A percentile compares a stretch with the other conserved stretches of the same genome.
Evolutionary conservation across 2,797 vertebrate genomes (phyloP).

Genomic region (Microcaecilia unicolor): DNA sequence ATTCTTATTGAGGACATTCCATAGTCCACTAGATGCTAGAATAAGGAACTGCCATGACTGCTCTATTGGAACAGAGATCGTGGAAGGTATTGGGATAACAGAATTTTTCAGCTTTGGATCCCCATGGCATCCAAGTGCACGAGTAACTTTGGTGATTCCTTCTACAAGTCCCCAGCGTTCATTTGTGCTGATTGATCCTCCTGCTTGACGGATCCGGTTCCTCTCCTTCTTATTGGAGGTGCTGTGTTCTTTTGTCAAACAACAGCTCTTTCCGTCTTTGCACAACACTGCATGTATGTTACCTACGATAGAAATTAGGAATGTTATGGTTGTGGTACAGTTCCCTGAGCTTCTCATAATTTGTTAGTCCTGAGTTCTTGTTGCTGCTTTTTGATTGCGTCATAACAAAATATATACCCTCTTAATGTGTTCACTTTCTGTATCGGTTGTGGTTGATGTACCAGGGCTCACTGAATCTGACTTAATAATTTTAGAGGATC

Average conservation of each 20-base stretch:
- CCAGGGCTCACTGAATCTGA: too few species aligned
- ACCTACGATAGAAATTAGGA: conserved; percentile 24
- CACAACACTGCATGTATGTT: conserved; percentile 43
- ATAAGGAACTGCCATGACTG: conserved; percentile 44
- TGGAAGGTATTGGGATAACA: conserved; percentile 39
- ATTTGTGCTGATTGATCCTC: conserved; percentile 33
- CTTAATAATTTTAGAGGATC: too few species aligned
- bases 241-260: conserved; percentile 48
- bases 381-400: too few species aligned
- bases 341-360: too few species aligned
- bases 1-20: conserved; percentile 40
- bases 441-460: too few species aligned
- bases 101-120: conserved; percentile 32
- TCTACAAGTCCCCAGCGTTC: conserved; percentile 33
- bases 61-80: conserved; percentile 31
- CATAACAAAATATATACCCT: too few species aligned
- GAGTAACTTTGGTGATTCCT: conserved; percentile 27
- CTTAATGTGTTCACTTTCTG: too few species aligned
- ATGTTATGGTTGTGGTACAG: too few species aligned
- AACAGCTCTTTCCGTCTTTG: conserved; percentile 43
- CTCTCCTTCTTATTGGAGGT: conserved; percentile 27
- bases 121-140: conserved; percentile 45
- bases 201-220: conserved; percentile 18
- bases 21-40: conserved; percentile 46
- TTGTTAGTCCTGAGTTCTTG: too few species aligned